These are phyloP conservation scores for Stenopsyche tienmushanensis DNA, from an alignment of 1,140 invertebrate genomes.

Conservation along the genomic window DNA sequence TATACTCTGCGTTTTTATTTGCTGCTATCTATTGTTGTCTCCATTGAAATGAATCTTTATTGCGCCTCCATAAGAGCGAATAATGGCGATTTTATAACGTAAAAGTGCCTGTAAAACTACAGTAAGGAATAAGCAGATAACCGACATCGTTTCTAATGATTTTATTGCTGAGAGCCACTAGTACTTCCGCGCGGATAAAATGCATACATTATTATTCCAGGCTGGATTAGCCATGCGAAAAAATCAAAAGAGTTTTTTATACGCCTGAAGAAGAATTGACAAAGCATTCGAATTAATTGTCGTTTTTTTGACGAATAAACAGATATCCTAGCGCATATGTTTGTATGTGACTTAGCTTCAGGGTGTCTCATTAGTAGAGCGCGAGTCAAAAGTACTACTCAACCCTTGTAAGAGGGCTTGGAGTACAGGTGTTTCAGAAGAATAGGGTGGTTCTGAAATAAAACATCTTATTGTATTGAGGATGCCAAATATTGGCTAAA, in stretches of 20 bases:
- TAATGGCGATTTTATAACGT: not conserved
- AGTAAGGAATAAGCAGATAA: conserved; percentile 10
- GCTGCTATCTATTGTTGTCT: not conserved
- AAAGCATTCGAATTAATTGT: no score
- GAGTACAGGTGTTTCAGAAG: conserved; percentile 26
- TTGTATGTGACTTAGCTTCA: conserved; percentile 33
- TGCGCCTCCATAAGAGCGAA: not conserved
- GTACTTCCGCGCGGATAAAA: no score
- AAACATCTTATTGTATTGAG: no score
- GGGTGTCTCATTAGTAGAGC: conserved; percentile 41
- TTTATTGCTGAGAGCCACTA: conserved; percentile 14
- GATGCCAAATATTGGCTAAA: no score
- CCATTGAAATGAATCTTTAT: conserved; percentile 2
- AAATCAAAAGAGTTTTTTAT: no score
- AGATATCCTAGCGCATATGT: not conserved
- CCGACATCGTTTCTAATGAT: conserved; percentile 9
- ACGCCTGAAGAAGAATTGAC: no score
- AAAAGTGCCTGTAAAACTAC: conserved; percentile 32
- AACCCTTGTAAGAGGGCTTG: conserved; percentile 33
- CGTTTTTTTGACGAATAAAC: no score
- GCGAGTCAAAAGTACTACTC: conserved; percentile 38
- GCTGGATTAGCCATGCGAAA: no score
- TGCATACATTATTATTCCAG: no score
- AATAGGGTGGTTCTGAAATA: conserved; percentile 14
- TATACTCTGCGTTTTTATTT: not conserved